These are phyloP conservation scores for Hololepta plana DNA, from an alignment of 2,888 invertebrate genomes.

Conservation along the genomic window DNA sequence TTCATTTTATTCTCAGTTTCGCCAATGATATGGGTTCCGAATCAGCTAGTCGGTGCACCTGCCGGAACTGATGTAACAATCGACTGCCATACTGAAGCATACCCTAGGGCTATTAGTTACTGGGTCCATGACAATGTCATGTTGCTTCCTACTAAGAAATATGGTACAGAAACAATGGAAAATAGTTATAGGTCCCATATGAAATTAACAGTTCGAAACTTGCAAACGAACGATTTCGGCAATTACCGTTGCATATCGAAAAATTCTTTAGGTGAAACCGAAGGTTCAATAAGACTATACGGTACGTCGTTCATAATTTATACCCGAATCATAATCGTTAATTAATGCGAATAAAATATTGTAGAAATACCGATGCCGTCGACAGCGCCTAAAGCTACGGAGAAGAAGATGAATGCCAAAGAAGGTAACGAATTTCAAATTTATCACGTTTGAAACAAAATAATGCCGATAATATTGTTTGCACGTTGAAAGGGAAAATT, in stretches of 20 bases:
- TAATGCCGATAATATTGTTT: too few species aligned
- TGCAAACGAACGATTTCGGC: conserved; percentile 72
- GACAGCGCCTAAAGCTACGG: conserved; percentile 63
- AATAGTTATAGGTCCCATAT: conserved; percentile 80
- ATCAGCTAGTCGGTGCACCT: conserved; percentile 83
- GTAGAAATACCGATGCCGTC: conserved; percentile 81
- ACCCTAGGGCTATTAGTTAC: conserved; percentile 81
- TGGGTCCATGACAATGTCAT: conserved; percentile 84
- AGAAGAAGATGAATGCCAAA: conserved; percentile 57
- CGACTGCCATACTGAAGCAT: conserved; percentile 85
- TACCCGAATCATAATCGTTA: conserved; percentile 3
- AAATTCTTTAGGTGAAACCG: conserved; percentile 84
- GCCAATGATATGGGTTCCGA: conserved; percentile 89
- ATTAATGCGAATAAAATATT: conserved; percentile 15
- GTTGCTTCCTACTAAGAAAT: conserved; percentile 78
- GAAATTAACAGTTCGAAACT: conserved; percentile 71
- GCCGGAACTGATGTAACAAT: conserved; percentile 80
- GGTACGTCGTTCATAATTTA: conserved; percentile 38
- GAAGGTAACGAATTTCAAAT: too few species aligned
- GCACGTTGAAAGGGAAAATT: too few species aligned
- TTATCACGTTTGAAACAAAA: too few species aligned
- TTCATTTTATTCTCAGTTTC: conserved; percentile 45
- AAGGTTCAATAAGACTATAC: conserved; percentile 80
- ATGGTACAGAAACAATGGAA: conserved; percentile 65
- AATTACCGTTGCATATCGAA: conserved; percentile 87